Evolutionary conservation across 2,888 invertebrate species (phyloP).

Genomic region (Stramonita haemastoma): DNA sequence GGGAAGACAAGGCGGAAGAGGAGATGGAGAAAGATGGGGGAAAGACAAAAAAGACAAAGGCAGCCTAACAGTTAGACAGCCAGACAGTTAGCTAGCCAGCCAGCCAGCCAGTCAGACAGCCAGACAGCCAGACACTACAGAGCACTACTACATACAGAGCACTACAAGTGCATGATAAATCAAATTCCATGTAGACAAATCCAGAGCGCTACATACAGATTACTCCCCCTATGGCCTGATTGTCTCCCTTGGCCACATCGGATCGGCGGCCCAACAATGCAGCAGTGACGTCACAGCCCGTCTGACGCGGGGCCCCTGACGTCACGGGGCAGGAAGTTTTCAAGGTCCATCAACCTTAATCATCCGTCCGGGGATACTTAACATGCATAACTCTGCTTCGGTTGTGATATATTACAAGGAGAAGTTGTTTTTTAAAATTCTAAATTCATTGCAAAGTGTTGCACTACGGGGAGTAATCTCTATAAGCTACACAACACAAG

Average conservation of each 20-base stretch:
- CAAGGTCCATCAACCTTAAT: neutral
- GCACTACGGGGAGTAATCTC: too few species aligned
- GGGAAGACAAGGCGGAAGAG: too few species aligned
- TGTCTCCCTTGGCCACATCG: too few species aligned
- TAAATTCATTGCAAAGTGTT: too few species aligned
- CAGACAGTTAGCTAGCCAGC: neutral
- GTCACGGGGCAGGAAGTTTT: neutral
- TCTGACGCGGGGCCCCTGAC: neutral
- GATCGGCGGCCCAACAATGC: neutral
- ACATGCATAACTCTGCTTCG: too few species aligned
- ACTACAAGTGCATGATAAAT: neutral
- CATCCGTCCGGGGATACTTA: neutral
- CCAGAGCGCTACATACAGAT: neutral
- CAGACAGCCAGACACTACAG: neutral
- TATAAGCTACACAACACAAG: too few species aligned
- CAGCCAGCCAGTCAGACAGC: neutral
- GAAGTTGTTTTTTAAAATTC: too few species aligned
- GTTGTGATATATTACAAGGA: too few species aligned
- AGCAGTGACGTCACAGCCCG: neutral
- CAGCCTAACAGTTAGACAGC: neutral
- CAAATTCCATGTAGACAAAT: neutral
- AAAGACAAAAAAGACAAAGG: neutral
- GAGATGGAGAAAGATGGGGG: too few species aligned
- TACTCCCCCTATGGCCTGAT: too few species aligned
- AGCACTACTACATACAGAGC: too few species aligned